These are phyloP conservation scores for Rhea pennata DNA, from an alignment of 2,113 vertebrate species.

Conservation along the genomic window DNA sequence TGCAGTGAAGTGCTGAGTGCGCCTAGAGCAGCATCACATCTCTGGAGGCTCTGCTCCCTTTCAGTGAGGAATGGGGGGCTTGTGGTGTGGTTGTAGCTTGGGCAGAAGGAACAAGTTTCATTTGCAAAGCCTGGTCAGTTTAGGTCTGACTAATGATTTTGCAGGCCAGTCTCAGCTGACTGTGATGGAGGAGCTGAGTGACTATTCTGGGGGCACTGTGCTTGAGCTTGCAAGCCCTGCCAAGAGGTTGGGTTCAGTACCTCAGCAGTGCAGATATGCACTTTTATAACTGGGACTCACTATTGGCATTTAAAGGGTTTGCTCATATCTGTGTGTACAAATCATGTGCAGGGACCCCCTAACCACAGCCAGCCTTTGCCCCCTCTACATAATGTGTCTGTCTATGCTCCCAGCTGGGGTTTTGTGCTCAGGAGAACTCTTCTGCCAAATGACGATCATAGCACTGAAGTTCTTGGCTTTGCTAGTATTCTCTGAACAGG, in stretches of 20 bases:
- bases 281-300: not conserved
- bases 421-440: not conserved
- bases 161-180: not conserved
- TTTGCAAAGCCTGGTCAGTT: not conserved
- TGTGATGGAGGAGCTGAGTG: not conserved
- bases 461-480: not conserved
- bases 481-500: not conserved
- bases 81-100: not conserved
- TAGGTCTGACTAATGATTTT: not conserved
- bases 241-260: not conserved
- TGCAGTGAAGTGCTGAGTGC: accelerated
- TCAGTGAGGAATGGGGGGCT: accelerated
- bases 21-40: not conserved
- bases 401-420: accelerated
- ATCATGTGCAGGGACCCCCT: accelerated
- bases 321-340: too few relatives aligned
- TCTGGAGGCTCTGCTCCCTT: not conserved
- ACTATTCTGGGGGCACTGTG: too few relatives aligned
- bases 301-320: not conserved
- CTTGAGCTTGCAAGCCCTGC: not conserved
- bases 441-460: not conserved
- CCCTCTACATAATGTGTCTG: not conserved
- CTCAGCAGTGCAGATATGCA: too few relatives aligned
- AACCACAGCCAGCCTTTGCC: not conserved
- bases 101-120: not conserved